Evolutionary conservation across 2,797 vertebrate genomes (phyloP).

Genomic region (Diglossa cyanea): DNA sequence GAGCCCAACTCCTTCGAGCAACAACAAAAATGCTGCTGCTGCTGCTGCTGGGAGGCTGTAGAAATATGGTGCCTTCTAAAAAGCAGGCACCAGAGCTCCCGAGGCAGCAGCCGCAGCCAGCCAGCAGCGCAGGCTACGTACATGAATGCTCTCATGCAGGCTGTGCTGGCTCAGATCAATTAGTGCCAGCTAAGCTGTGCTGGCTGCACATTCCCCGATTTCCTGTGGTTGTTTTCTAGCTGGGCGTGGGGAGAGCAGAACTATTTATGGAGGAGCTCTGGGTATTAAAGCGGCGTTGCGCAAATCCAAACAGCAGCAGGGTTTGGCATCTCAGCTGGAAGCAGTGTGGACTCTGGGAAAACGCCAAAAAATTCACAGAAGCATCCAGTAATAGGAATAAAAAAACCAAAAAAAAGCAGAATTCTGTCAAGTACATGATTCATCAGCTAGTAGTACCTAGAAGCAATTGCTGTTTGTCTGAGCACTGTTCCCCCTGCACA

Average conservation of each 20-base stretch:
- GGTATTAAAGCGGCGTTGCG: constrained; percentile 72
- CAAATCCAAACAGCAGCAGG: constrained; percentile 71
- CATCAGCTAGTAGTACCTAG: constrained; percentile 48
- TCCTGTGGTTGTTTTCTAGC: constrained; percentile 75
- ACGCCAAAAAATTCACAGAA: constrained; percentile 60
- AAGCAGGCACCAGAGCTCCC: constrained; percentile 19
- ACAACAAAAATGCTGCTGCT: background rate
- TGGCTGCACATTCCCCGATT: constrained; percentile 67
- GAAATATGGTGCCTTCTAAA: constrained; percentile 61
- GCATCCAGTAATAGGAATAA: background rate
- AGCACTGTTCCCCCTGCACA: constrained; percentile 18
- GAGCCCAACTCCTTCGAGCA: constrained; percentile 52
- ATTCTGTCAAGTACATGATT: constrained; percentile 46
- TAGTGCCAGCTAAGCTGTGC: constrained; percentile 63
- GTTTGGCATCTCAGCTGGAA: constrained; percentile 71
- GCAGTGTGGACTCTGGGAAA: constrained; percentile 63
- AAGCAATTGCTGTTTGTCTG: constrained; percentile 31
- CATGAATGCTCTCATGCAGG: constrained; percentile 57
- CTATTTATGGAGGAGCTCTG: constrained; percentile 82
- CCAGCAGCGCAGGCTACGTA: background rate
- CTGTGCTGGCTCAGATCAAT: constrained; percentile 64
- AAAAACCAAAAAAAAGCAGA: background rate
- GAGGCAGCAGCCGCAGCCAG: constrained; percentile 46
- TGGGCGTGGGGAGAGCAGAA: constrained; percentile 64
- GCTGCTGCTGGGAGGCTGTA: constrained; percentile 55